phyloP scores from a whole-genome alignment of 2,113 vertebrate genomes.

The Gallinago paraguaiae region DNA sequence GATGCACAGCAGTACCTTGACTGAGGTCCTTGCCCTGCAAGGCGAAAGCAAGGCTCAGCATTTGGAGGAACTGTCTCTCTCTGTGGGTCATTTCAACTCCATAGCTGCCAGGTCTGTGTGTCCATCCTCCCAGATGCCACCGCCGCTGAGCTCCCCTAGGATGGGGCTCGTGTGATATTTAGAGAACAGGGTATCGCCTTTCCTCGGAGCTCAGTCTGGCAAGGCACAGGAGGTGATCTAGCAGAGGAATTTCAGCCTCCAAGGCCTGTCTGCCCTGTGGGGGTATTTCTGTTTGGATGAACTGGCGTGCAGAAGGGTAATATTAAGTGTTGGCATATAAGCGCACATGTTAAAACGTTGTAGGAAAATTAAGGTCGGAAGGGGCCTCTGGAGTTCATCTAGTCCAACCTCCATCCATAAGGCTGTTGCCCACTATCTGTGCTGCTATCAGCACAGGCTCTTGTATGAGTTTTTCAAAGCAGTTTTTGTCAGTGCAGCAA shows the following conservation, averaged over 20 bases:
- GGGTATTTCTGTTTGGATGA: not conserved
- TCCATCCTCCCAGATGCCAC: not conserved
- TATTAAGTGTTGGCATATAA: not conserved
- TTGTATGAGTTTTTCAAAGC: not conserved
- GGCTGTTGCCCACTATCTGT: not conserved
- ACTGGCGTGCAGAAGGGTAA: not conserved
- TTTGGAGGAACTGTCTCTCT: not conserved
- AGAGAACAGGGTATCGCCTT: not conserved
- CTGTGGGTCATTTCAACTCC: not conserved
- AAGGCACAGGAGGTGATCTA: not conserved
- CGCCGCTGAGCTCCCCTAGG: not conserved
- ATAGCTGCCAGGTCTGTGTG: not conserved
- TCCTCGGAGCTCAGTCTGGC: not conserved
- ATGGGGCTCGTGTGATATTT: not conserved
- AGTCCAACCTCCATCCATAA: not conserved
- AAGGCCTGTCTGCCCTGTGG: not conserved
- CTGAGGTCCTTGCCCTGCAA: not conserved
- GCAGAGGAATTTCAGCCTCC: not conserved
- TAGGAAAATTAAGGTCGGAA: not conserved
- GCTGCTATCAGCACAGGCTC: not conserved
- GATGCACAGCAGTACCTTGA: not conserved
- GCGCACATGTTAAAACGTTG: not conserved
- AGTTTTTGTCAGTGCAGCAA: not conserved
- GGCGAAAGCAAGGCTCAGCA: not conserved
- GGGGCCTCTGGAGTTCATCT: not conserved